These are phyloP conservation scores for Phortica magna DNA, from an alignment of 2,888 invertebrate genomes.

Conservation along the genomic window DNA sequence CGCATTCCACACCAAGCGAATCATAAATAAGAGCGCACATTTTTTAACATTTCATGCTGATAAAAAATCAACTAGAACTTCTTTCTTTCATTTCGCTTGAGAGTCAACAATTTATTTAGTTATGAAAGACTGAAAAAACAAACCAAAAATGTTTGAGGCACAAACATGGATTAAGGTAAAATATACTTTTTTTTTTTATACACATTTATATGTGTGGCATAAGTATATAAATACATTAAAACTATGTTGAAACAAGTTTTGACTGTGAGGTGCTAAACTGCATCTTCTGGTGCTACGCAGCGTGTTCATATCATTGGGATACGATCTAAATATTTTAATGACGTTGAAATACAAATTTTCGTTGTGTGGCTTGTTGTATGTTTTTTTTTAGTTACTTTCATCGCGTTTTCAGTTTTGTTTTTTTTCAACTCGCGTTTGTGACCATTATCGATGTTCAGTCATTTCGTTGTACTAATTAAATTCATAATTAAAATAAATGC, in stretches of 20 bases:
- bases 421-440: neutral
- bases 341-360: conserved; percentile 31
- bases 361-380: neutral
- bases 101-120: conserved; percentile 58
- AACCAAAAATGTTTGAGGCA: neutral
- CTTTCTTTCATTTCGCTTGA: conserved; percentile 18
- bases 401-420: neutral
- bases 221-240: neutral
- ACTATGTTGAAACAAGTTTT: conserved; percentile 19
- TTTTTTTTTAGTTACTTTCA: neutral
- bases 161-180: conserved; percentile 1
- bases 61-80: conserved; percentile 45
- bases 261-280: conserved; percentile 33
- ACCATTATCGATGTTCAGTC: conserved; percentile 19
- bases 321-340: conserved; percentile 36
- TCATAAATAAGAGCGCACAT: conserved; percentile 30
- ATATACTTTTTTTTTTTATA: neutral
- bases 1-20: conserved; percentile 53
- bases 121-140: conserved; percentile 34
- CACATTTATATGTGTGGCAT: neutral
- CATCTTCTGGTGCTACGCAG: conserved; percentile 39
- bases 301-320: conserved; percentile 23
- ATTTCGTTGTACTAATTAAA: conserved; percentile 31
- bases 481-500: conserved; percentile 36
- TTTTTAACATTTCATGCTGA: conserved; percentile 24